Conservation (phyloP, 2,113 vertebrate species). For the Centrocercus urophasianus region DNA sequence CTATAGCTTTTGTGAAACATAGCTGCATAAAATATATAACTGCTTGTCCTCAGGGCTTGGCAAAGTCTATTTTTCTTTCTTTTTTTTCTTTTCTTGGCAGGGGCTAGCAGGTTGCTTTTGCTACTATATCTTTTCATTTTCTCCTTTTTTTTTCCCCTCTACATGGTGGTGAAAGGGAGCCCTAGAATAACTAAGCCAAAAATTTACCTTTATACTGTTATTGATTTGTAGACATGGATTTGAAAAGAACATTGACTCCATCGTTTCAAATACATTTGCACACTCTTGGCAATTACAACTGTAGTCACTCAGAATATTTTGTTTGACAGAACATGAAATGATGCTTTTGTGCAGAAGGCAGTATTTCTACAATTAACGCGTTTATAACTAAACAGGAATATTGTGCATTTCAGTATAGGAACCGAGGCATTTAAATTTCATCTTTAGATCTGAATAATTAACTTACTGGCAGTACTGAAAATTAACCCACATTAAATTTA, state of each 20-base stretch:
- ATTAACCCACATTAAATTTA: background rate
- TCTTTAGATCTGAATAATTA: background rate
- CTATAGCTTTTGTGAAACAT: background rate
- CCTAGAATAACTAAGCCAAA: background rate
- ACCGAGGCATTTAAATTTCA: background rate
- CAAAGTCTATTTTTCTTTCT: too few species aligned
- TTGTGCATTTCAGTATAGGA: background rate
- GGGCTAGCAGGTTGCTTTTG: background rate
- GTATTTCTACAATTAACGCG: background rate
- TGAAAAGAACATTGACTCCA: background rate
- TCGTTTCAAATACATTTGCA: background rate
- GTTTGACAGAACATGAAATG: constrained; percentile 13
- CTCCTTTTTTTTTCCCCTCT: background rate
- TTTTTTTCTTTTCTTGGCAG: too few species aligned
- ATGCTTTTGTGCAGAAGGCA: constrained; percentile 26
- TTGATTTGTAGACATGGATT: background rate
- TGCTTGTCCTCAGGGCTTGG: background rate
- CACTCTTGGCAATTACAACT: background rate
- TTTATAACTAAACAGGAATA: constrained; percentile 33
- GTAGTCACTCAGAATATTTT: constrained; percentile 2
- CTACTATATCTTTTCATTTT: background rate
- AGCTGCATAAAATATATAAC: background rate
- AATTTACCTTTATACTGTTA: background rate
- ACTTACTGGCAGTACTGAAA: background rate
- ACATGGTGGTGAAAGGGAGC: background rate